Conservation (phyloP, 1,140 invertebrate genomes). For the Panagrolaimus sp. region DNA sequence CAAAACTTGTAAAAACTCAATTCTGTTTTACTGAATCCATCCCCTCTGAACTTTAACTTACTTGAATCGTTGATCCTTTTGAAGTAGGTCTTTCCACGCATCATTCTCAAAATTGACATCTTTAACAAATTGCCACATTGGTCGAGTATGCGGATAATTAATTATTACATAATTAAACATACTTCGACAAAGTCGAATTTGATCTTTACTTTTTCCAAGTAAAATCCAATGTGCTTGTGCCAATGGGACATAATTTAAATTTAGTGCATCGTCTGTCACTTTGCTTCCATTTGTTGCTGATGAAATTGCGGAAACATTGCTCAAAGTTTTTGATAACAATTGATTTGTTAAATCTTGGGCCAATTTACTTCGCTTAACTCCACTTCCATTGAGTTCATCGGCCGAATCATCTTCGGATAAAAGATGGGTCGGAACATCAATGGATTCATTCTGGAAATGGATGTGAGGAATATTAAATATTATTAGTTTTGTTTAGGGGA, state of each 20-base stretch:
- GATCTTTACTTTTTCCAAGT: not conserved
- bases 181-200: constrained; percentile 14
- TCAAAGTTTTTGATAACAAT: no score
- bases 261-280: not conserved
- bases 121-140: constrained; percentile 55
- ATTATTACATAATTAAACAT: constrained; percentile 47
- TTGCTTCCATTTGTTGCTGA: no score
- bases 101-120: constrained; percentile 35
- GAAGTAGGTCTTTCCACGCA: constrained; percentile 31
- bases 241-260: not conserved
- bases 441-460: not conserved
- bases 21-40: no score
- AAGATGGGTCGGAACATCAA: constrained; percentile 1
- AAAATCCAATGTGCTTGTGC: constrained; percentile 4
- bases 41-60: not conserved
- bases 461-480: no score
- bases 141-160: constrained; percentile 47
- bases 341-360: no score
- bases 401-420: not conserved
- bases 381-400: not conserved
- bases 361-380: no score
- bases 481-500: no score
- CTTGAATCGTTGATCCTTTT: constrained; percentile 32
- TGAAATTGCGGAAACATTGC: no score
- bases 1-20: no score